Base-by-base conservation (phyloP, 2,888 invertebrate species). In the Deladenus siricidicola region DNA sequence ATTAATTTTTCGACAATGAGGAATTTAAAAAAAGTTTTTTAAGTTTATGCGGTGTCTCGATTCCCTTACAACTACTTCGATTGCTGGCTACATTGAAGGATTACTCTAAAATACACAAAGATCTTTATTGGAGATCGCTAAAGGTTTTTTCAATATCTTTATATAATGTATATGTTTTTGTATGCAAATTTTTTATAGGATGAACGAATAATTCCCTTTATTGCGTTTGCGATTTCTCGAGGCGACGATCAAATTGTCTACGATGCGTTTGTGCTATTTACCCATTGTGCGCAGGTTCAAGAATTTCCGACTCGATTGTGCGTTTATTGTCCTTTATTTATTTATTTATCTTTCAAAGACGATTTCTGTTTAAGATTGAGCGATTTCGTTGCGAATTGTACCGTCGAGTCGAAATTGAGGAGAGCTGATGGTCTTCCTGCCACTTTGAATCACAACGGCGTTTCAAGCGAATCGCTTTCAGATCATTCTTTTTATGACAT, bases 141-240 rank as follows among this genome's bases (percentile, higher is more conserved):
- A 80, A 80, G 73, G 80, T 3, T 23, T 56, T 23, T 47, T 8
- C 19, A 21, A n/a, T n/a, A 47, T 21, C 19, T 19, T 52, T 21
- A 19, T 51, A 24, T 10, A 28, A 19, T 6, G 28, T 8, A 29
- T 8, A 51, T 30, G 6, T 23, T 51, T 51, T 6, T 14, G 17
- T 21, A 17, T 26, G 24, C 43, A 21, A 26, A n/a, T 28, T 19
- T 3, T n/a, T 66, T 72, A 39, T 65, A 80, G 79, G 80, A 80
- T 63, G 74, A 73, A 26, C 66, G 76, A 17, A 64, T 81, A 4
- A 75, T 81, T 24, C 80, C 80, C 1, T 80, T 81, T 66, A 68
- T 82, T 30, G 80, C 81, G 0, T 74, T 70, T 57, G 81, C 80
- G 4, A 67, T 81, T 47, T 69, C 77, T 3, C 79, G 78, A 56